Percentiles rank a stretch among this genome's conserved stretches.
phyloP scores from a whole-genome alignment of 2,113 vertebrate species.

The Otis tarda region DNA sequence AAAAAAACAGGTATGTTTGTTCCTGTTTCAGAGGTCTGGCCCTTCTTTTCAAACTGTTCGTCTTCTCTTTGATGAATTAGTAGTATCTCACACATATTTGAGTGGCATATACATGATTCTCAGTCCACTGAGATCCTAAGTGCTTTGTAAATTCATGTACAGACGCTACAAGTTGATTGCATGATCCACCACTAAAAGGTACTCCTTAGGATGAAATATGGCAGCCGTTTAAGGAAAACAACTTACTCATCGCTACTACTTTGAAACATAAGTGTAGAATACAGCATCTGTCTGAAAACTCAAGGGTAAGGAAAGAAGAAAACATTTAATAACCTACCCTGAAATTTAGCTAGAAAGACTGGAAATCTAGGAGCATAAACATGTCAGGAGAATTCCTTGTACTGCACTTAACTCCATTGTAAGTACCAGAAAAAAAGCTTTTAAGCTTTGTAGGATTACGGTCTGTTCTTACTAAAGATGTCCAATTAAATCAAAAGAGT shows the following conservation, averaged over 20 bases:
- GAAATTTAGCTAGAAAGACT: neutral
- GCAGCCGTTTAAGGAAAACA: neutral
- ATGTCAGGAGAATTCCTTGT: neutral
- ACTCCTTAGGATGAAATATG: neutral
- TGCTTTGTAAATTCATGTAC: neutral
- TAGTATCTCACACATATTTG: neutral
- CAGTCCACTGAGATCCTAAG: neutral
- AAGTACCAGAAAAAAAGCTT: neutral
- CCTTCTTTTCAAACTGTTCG: neutral
- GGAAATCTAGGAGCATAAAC: neutral
- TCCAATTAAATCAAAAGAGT: neutral
- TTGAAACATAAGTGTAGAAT: neutral
- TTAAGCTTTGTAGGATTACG: neutral
- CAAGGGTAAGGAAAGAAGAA: neutral
- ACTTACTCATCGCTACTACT: neutral
- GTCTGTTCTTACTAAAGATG: neutral
- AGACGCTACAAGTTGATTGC: neutral
- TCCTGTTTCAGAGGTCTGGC: neutral
- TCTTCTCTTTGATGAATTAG: neutral
- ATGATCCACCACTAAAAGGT: neutral
- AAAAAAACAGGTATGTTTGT: neutral
- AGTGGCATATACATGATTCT: neutral
- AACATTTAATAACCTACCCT: neutral
- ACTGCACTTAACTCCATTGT: neutral
- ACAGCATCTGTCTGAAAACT: neutral